Base-by-base conservation (phyloP, 2,113 vertebrate genomes). In the Seriola rivoliana region DNA sequence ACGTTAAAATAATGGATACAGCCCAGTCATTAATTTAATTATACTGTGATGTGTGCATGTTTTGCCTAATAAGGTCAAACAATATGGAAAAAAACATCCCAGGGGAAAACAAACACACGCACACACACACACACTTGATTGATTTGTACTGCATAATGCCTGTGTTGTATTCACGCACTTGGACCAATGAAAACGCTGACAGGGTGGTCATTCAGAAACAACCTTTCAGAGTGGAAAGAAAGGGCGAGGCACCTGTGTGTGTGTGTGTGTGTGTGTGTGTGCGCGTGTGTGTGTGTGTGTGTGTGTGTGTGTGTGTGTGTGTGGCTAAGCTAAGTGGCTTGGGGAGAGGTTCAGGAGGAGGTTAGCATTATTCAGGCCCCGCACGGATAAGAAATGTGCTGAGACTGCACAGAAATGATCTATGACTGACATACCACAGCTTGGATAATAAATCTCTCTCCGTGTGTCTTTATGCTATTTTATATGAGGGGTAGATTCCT, bases 11-110 rank as follows among this genome's bases (percentile, higher is more conserved):
- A 85, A 77, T 78, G 57, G 29, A 77, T 57, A 36, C 16, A 54
- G 71, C 29, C 55, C n/a, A 29, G 52, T 78, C 74, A 89, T 85
- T 77, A 82, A 86, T 86, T 64, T 36, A 68, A 82, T 79, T 36
- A 67, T 0, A 62, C 12, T 80, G 32, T 71, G 34, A 79, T 54
- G 17, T 0, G 1, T 25, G 34, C 52, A 85, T 87, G 71, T 59
- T 81, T 65, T 64, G 38, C 52, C n/a, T 52, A 58, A 83, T 64
- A 81, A 88, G 82, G 82, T 89, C 75, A 85, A 82, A 85, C 34
- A 38, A 25, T 62, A 67, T 70, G n/a, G n/a, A 48, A n/a, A 66
- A 23, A 9, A 48, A 2, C 46, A 60, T 78, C 46, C 72, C 5
- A 8, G 7, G 32, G 38, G 38, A 34, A 46, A 29, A 63, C 21